Evolutionary conservation across 2,888 invertebrate genomes (phyloP).

Genomic region (Apodemia mormo): DNA sequence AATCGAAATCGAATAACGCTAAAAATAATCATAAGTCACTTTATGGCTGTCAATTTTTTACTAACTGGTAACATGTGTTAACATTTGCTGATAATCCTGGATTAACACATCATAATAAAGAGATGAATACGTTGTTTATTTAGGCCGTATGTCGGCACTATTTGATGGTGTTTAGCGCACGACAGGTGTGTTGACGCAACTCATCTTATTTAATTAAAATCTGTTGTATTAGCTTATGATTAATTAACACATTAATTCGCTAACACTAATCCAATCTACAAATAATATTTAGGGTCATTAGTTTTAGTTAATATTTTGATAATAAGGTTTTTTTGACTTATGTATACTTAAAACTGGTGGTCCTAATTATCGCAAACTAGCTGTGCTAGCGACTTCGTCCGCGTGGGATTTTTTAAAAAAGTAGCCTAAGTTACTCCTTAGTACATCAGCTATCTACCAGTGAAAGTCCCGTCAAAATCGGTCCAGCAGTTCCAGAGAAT

Average conservation of each 20-base stretch:
- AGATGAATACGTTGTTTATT: slow-evolving; percentile 78
- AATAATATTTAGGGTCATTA: background rate
- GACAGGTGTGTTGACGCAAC: slow-evolving; percentile 73
- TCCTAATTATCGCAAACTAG: too few species aligned
- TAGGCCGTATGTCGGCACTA: slow-evolving; percentile 71
- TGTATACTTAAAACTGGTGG: too few species aligned
- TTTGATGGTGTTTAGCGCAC: slow-evolving; percentile 65
- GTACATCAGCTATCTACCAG: too few species aligned
- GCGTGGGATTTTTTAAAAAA: too few species aligned
- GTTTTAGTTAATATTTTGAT: background rate
- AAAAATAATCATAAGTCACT: slow-evolving; percentile 42
- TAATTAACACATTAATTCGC: slow-evolving; percentile 10
- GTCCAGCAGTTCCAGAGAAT: too few species aligned
- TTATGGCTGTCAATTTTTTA: slow-evolving; percentile 59
- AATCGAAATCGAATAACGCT: slow-evolving; percentile 44
- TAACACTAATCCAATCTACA: slow-evolving; percentile 12
- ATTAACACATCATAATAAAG: slow-evolving; percentile 82
- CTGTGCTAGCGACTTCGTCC: too few species aligned
- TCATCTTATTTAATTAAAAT: slow-evolving; percentile 59
- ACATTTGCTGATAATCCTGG: slow-evolving; percentile 81
- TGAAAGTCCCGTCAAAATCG: too few species aligned
- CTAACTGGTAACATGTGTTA: slow-evolving; percentile 81
- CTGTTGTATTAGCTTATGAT: slow-evolving; percentile 11
- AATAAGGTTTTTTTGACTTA: background rate
- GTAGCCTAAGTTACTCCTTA: too few species aligned